Percentiles rank a stretch among this genome's conserved stretches.
Evolutionary conservation across 2,888 invertebrate genomes (phyloP).

Genomic region (Nephrocerus scutellatus): DNA sequence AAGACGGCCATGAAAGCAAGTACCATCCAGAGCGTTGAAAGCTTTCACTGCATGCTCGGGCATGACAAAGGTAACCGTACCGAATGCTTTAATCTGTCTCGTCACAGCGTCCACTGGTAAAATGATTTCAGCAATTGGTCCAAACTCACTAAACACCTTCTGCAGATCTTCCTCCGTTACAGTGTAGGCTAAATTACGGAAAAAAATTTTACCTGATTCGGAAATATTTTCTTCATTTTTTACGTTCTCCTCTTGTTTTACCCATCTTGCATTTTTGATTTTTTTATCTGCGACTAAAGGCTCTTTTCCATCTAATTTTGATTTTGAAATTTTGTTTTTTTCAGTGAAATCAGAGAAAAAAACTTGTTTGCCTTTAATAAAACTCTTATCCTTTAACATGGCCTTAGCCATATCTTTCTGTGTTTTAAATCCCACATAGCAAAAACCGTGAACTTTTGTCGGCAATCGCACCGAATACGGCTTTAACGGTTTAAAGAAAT

Average conservation of each 20-base stretch:
- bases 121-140: conserved; percentile 78
- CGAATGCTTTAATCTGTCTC: conserved; percentile 82
- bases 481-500: conserved; percentile 75
- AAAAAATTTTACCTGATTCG: conserved; percentile 87
- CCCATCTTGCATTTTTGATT: conserved; percentile 52
- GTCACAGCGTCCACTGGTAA: conserved; percentile 79
- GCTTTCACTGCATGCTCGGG: conserved; percentile 93
- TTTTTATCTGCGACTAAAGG: conserved; percentile 16
- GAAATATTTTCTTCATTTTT: conserved; percentile 72
- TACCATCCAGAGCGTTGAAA: conserved; percentile 83
- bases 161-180: conserved; percentile 80
- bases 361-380: conserved; percentile 65
- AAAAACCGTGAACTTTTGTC: conserved; percentile 70
- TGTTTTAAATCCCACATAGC: conserved; percentile 83
- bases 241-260: conserved; percentile 56
- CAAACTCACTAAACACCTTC: conserved; percentile 74
- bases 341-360: conserved; percentile 52
- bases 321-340: conserved; percentile 44
- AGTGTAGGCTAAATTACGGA: conserved; percentile 83
- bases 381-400: conserved; percentile 75
- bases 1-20: conserved; percentile 83
- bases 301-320: conserved; percentile 25
- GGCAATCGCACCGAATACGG: conserved; percentile 75
- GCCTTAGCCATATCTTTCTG: conserved; percentile 75
- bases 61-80: conserved; percentile 83